Conservation (phyloP, 2,888 invertebrate genomes). For the Lasiommata megera region DNA sequence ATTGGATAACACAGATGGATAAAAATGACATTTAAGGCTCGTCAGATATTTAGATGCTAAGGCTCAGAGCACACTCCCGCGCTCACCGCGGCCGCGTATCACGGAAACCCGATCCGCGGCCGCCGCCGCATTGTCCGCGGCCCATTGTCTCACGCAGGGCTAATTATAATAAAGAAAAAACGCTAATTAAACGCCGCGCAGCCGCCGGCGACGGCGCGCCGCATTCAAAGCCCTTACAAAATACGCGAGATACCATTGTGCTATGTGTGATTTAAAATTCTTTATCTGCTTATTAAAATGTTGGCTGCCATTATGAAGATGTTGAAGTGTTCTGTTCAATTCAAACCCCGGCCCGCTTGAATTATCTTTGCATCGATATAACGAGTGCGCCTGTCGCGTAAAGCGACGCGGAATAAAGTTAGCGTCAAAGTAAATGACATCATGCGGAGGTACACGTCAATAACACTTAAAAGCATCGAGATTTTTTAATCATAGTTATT, state of each 20-base stretch:
- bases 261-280: slow-evolving; percentile 18
- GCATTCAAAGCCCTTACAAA: slow-evolving; percentile 14
- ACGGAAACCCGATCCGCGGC: slow-evolving; percentile 53
- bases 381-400: not conserved
- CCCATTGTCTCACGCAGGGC: slow-evolving; percentile 54
- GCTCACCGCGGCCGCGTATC: slow-evolving; percentile 9
- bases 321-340: not conserved
- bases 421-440: too few relatives aligned
- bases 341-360: too few relatives aligned
- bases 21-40: not conserved
- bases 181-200: slow-evolving; percentile 44
- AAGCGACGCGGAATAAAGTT: too few relatives aligned
- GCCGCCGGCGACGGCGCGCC: slow-evolving; percentile 27
- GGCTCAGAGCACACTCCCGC: not conserved
- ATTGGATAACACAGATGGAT: too few relatives aligned
- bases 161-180: slow-evolving; percentile 58
- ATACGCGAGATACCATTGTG: slow-evolving; percentile 20
- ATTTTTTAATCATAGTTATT: too few relatives aligned
- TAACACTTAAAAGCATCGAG: too few relatives aligned
- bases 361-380: too few relatives aligned
- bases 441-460: too few relatives aligned
- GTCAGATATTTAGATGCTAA: not conserved
- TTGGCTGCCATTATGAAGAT: not conserved
- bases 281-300: slow-evolving; percentile 2
- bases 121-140: slow-evolving; percentile 35